Evolutionary conservation across 2,797 vertebrate species (phyloP), one percentile per base, ranked within the genome.

Genomic region (Chaetodon trifasciatus): DNA sequence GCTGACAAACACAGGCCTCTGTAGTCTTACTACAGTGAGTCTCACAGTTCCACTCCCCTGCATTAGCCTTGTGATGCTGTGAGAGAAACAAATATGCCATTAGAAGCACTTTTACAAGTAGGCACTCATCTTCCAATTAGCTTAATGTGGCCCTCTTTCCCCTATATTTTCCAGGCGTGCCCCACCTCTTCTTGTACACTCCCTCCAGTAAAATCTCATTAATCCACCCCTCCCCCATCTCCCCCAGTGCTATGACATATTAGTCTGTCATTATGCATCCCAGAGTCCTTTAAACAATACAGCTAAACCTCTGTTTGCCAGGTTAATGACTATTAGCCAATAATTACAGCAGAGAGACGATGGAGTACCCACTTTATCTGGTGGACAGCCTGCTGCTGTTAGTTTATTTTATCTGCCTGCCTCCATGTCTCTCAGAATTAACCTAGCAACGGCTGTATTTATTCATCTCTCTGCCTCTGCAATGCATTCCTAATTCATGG

Each of bases 321-420:
- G 98, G 98, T 99, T 99, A 99, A 99, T 98, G 98, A 98, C 98
- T 98, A 99, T 99, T 98, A 99, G 97, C 96, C 96, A 97, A 97
- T 99, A 98, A 99, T 99, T 99, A 99, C 96, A 95, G 96, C 95
- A 95, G 91, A 97, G 96, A 97, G 96, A 97, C 95, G 84, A 96
- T 94, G 95, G 96, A 96, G 96, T 96, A 96, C 95, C 97, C 97
- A 97, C 97, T 97, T 97, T 97, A 96, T 95, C 96, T 96, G 97
- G 95, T 96, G 93, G 96, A 97, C 92, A 92, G 97, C 96, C 95
- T 94, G 84, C 90, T 86, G 92, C 90, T 91, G 96, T 96, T 95
- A 96, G 96, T 97, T 97, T 97, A 97, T 97, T 97, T 94, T 90
- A 91, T 91, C 90, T 89, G 85, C 90, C 82, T 87, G 89, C 92